Evolutionary conservation across 1,140 invertebrate species (phyloP), one percentile per base, ranked within the genome.

Genomic region (Pissodes strobi): DNA sequence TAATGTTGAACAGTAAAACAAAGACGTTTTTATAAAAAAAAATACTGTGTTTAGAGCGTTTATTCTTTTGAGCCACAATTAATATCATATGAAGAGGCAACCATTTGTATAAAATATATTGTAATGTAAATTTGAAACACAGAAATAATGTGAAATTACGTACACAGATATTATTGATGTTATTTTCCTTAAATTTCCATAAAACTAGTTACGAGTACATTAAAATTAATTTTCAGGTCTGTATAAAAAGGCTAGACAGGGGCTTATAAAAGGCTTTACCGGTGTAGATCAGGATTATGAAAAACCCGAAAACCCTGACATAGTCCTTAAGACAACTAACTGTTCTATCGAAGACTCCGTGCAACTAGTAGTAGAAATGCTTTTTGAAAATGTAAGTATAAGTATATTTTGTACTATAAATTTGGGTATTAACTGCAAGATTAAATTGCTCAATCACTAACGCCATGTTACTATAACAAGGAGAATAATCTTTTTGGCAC

Each of bases 241-340:
- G 2, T 99, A 99, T 79, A 97, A 98, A 79, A 99, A 98, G 79
- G 98, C 97, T 0, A 84, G 98, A 45, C 88, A 93, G 66, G 97
- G 97, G 30, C 79, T 88, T 38, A 97, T 99, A 57, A 95, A 93
- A 87, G 93, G 94, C 15, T 99, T 99, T 76, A 99, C 97, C 62
- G 97, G 97, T 13, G 95, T 99, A 46, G 96, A 97, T 75, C 91
- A 95, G 67, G 86, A 86, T 38, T 99, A 99, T 78, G 95, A 99
- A 78, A 84, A 85, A 25, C 97, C 97, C 0, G 83, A 87, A 64
- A 85, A 87, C 55, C 93, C 96, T 0, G 94, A 99, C 69, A 76
- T 99, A 17, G 83, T 92, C 34, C 83, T 99, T 2, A 90, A 90
- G 73, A 95, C 96, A 1, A 90, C 90, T 19, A 86, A 89, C 53